Evolutionary conservation across 2,888 invertebrate genomes (phyloP), one percentile per base, ranked within the genome.

Genomic region (Leucoma salicis): DNA sequence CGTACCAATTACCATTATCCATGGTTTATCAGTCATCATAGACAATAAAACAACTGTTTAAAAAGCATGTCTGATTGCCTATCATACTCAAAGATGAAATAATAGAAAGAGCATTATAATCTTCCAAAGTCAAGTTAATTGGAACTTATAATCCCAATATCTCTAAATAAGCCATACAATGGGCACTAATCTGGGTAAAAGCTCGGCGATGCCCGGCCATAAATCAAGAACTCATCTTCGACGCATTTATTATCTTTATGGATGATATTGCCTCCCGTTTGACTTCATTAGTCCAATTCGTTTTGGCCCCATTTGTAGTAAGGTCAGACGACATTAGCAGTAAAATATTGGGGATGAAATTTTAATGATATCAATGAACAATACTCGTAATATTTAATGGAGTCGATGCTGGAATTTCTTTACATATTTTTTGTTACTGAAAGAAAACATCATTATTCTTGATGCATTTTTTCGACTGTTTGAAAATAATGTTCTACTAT

Each of bases 211-310:
- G 35, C 35, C 32, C 11, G 35, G 3, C 11, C 11, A 44, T 44
- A 44, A 39, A 44, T 44, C 39, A 39, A 21, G 39, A 39, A 35
- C 31, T 39, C 21, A 27, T 44, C 39, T 39, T 18, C 14, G 12
- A 24, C 35, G n/a, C 35, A 35, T 35, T 39, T 44, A 39, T 44
- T 32, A 44, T 35, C 35, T 31, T 21, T 39, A 35, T 31, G 27
- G 15, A 44, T 39, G 24, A 39, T 36, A 44, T 39, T 44, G 39
- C 28, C 15, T 8, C 15, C 10, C 14, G 27, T 35, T 35, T 35
- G 39, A 29, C 44, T 44, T 32, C 32, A 36, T 44, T 39, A 36
- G 31, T 10, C 31, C 15, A 36, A 35, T 39, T 39, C 21, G 14
- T 28, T 39, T 44, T 31, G 28, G 31, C 21, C 28, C 10, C 28